Conservation (phyloP, 2,113 vertebrate species). For the Sinosuthora webbiana region DNA sequence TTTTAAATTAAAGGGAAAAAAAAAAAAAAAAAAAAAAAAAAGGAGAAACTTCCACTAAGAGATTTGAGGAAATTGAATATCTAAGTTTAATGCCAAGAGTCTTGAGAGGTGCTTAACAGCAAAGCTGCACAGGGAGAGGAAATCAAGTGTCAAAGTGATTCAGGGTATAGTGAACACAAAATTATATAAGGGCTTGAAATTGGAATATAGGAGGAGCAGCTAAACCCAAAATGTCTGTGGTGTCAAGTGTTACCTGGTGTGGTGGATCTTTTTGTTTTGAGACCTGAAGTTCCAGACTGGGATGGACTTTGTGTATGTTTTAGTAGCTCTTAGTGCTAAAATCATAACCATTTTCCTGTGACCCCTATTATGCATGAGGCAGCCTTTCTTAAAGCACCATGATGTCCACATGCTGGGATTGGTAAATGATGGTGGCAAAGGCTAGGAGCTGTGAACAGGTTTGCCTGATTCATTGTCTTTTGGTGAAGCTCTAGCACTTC, state of each 20-base stretch:
- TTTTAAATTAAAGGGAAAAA: too few species aligned
- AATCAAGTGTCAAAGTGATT: not conserved
- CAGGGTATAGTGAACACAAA: not conserved
- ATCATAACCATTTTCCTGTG: not conserved
- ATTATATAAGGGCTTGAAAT: not conserved
- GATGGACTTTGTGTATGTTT: not conserved
- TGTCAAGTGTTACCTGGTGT: not conserved
- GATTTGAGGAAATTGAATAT: not conserved
- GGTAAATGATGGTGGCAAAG: not conserved
- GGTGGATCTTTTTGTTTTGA: not conserved
- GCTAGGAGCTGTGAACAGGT: not conserved
- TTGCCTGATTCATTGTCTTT: not conserved
- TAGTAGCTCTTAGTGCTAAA: not conserved
- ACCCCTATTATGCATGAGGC: not conserved
- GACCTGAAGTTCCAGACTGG: not conserved
- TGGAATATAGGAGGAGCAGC: not conserved
- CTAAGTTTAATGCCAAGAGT: not conserved
- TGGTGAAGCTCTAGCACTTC: not conserved
- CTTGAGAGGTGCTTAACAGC: not conserved
- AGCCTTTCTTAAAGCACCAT: fast-evolving
- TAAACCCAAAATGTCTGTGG: not conserved
- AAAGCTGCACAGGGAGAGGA: not conserved
- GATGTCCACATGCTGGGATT: not conserved
- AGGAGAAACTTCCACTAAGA: not conserved
- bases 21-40: not conserved